Base-by-base conservation (phyloP, 92 coral and sea anemone genomes). In the Chrysogorgia sp. region DNA sequence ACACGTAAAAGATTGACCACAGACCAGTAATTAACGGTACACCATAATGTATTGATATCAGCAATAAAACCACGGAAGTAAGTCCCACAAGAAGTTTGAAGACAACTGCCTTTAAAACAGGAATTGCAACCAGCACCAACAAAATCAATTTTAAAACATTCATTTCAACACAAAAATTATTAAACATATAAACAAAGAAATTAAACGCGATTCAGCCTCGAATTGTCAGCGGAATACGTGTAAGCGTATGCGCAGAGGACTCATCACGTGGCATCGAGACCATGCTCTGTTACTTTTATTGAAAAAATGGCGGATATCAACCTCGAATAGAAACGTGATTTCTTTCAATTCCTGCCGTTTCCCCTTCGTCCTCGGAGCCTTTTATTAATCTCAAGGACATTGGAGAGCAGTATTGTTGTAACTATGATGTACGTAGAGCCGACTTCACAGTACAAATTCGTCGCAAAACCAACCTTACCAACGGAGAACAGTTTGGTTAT, bases 401-500 rank as follows among this genome's bases (percentile, higher is more conserved):
- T 7, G 21, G n/a, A 30, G 57, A 69, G 61, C 26, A 26, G 20
- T 45, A 47, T 72, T 14, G 21, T 7, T 53, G 24, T 14, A 12
- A 72, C 31, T 53, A 72, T 72, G 79, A 52, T 72, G 79, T 56
- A 72, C 65, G 52, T 56, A 14, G 79, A 72, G 41, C 79, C 65
- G 33, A 72, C 65, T n/a, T 72, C 79, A 65, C 79, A 72, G 79
- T 72, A 53, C 52, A 72, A 72, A 56, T 72, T 31, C 79, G 52
- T 72, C 15, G 79, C 79, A 55, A 72, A 56, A 56, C 49, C 79
- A 35, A 53, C 58, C 35, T 17, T 40, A 10, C 29, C 31, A 2
- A 0, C 32, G 31, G 40, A 30, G 22, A 50, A 40, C n/a, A 40
- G 26, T 37, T 25, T 45, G 26, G 33, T 12, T 71, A 7, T 31